Conservation (phyloP, 2,113 vertebrate genomes). For the Tragelaphus buxtoni region DNA sequence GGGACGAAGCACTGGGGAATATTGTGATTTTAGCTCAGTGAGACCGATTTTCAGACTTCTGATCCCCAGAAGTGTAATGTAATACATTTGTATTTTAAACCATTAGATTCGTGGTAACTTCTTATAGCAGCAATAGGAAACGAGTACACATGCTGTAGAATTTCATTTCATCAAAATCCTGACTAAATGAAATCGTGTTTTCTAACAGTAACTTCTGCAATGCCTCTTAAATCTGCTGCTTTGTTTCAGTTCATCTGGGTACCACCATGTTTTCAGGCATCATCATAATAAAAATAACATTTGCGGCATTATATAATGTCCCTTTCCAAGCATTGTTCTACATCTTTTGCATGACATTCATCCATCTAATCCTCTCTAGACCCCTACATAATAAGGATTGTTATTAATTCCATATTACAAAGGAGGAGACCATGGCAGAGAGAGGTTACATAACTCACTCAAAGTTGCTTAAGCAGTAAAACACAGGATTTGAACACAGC, state of each 20-base stretch:
- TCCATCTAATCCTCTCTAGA: not conserved
- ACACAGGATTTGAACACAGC: not conserved
- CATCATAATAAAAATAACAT: not conserved
- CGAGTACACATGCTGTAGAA: not conserved
- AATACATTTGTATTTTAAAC: not conserved
- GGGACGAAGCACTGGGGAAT: not conserved
- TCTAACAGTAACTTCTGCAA: not conserved
- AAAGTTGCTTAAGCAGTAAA: not conserved
- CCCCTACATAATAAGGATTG: not conserved
- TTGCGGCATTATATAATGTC: not conserved
- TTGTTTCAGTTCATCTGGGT: not conserved
- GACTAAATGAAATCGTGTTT: not conserved
- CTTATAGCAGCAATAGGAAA: not conserved
- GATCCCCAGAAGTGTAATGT: not conserved
- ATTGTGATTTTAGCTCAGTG: not conserved
- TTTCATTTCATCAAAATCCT: slow-evolving; percentile 1
- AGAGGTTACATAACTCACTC: not conserved
- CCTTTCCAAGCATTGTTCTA: not conserved
- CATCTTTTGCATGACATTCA: not conserved
- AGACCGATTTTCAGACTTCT: not conserved
- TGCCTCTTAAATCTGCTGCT: not conserved
- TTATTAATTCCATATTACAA: not conserved
- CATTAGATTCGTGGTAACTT: not conserved
- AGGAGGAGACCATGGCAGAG: not conserved
- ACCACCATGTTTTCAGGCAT: not conserved